A percentile compares a stretch with the other conserved stretches of the same genome.
Evolutionary conservation across 2,888 invertebrate species (phyloP).

Genomic region (Pseudeuparius sepicola): DNA sequence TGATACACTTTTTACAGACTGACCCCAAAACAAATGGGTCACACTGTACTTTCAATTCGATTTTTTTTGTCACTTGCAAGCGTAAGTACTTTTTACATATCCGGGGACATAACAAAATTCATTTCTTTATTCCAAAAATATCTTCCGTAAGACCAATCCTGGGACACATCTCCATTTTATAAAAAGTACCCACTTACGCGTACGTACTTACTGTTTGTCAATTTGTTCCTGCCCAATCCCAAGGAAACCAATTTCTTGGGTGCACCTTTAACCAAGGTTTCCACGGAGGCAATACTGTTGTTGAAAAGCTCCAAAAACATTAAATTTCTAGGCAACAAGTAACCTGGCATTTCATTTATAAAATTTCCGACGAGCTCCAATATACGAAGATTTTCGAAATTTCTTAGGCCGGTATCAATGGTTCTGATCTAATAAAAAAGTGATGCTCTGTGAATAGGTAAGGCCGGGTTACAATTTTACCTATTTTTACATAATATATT

Average conservation of each 20-base stretch:
- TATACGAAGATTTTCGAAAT: slow-evolving; percentile 38
- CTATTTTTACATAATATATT: too few species aligned
- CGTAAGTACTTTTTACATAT: too few species aligned
- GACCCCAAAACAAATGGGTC: too few species aligned
- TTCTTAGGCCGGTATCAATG: slow-evolving; percentile 37
- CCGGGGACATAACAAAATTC: slow-evolving; percentile 13
- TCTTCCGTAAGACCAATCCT: too few species aligned
- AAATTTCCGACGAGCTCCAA: slow-evolving; percentile 42
- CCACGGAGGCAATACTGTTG: slow-evolving; percentile 39
- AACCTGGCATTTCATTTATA: slow-evolving; percentile 34
- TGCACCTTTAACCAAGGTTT: slow-evolving; percentile 32
- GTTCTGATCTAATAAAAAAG: slow-evolving; percentile 41
- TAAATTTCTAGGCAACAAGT: slow-evolving; percentile 38
- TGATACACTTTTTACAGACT: too few species aligned
- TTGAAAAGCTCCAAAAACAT: slow-evolving; percentile 42
- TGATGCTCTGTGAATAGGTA: not conserved
- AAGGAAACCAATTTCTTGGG: slow-evolving; percentile 42
- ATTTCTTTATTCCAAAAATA: too few species aligned
- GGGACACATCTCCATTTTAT: too few species aligned
- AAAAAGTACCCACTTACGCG: too few species aligned
- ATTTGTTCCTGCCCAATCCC: slow-evolving; percentile 44
- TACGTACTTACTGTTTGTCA: slow-evolving; percentile 33
- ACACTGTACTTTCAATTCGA: too few species aligned
- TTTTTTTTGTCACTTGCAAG: too few species aligned
- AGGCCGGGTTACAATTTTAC: slow-evolving; percentile 4